Conservation (phyloP, 2,797 vertebrate species). For the Sphenopsis melanotis region DNA sequence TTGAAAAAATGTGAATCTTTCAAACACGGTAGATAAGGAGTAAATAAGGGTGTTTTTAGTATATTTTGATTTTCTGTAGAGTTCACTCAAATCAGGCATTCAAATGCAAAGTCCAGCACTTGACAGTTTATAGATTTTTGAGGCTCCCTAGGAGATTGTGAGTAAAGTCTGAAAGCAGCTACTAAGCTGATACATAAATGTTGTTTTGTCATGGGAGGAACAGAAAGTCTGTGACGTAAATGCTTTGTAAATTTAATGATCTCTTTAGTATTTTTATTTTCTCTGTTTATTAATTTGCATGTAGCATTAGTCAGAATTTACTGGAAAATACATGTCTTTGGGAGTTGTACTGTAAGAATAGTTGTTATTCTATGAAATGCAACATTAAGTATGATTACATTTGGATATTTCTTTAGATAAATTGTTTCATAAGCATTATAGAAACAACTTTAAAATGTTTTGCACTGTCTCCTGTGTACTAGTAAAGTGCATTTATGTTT, state of each 20-base stretch:
- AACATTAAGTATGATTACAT: neutral
- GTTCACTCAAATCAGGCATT: neutral
- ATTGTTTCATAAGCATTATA: neutral
- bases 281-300: neutral
- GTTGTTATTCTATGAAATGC: neutral
- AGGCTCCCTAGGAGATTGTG: neutral
- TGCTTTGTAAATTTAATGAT: neutral
- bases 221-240: neutral
- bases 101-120: neutral
- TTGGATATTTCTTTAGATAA: neutral
- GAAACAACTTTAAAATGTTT: neutral
- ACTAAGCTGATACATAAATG: neutral
- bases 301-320: neutral
- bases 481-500: neutral
- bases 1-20: neutral
- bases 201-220: neutral
- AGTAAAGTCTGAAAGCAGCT: neutral
- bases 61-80: conserved; percentile 14
- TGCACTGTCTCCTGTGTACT: neutral
- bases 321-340: neutral
- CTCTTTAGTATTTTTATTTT: neutral
- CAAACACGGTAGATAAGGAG: neutral
- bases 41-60: neutral
- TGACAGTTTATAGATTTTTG: conserved; percentile 1
- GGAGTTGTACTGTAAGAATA: neutral